Evolutionary conservation across 2,888 invertebrate genomes (phyloP), one percentile per base, ranked within the genome.

Genomic region (Congeria kusceri): DNA sequence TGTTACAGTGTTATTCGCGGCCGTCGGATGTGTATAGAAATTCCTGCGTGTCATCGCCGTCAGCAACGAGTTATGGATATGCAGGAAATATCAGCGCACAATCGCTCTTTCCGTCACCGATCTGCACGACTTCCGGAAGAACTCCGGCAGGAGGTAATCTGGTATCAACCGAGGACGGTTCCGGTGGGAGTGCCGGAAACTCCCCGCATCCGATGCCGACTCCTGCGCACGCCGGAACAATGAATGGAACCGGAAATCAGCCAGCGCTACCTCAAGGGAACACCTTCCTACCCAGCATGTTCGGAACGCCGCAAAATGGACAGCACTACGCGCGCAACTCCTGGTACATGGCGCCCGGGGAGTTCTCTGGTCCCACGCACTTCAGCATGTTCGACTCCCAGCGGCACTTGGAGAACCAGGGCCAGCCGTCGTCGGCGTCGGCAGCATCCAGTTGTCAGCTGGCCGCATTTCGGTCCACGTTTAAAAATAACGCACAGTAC

Each of bases 381-480:
- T 75, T 87, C 53, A 88, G 88, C 68, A 85, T 90, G 83, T 89
- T 89, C 74, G 89, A 91, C 46, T 89, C 88, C 47, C 90, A 89
- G 77, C 81, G 89, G 63, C 84, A 89, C 49, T 70, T 90, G 1
- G 81, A 85, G 7, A 80, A 82, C 47, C 84, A 84, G 63, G 75
- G 83, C 9, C 85, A 84, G 49, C 87, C 87, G 61, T 61, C 80
- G 9, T 74, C 89, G 28, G 83, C 77, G 20, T 86, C 89, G 59
- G 68, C 80, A n/a, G 84, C 89, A 15, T 83, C 90, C 9, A 91
- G 90, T 73, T 91, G 91, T 70, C 91, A 91, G 67, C 85, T 91
- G 18, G 90, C 91, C 0, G 89, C 91, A n/a, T 91, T 91, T 80
- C 76, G 90, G 57, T 76, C 88, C 1, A 88, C 89, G 0, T 91